These are phyloP conservation scores for Myopa tessellatipennis DNA, from an alignment of 2,888 invertebrate genomes.

Conservation along the genomic window DNA sequence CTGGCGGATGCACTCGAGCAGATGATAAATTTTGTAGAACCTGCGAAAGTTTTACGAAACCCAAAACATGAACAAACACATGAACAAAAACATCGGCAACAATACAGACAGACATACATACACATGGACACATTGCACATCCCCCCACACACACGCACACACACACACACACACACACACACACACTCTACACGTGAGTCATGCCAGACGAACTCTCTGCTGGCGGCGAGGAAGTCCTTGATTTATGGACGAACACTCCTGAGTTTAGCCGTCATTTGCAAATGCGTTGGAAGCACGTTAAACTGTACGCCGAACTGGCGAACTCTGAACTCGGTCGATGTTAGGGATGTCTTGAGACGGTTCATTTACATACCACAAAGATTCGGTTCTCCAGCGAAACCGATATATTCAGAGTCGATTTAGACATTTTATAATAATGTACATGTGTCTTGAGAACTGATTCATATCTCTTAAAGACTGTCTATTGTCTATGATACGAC, in stretches of 20 bases:
- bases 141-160: slow-evolving; percentile 22
- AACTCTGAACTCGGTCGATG: neutral
- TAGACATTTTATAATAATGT: too few relatives aligned
- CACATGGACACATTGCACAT: slow-evolving; percentile 12
- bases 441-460: too few relatives aligned
- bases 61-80: neutral
- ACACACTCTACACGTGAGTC: neutral
- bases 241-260: slow-evolving; percentile 22
- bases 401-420: too few relatives aligned
- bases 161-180: slow-evolving; percentile 27
- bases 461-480: too few relatives aligned
- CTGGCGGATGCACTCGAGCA: slow-evolving; percentile 38
- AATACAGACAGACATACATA: slow-evolving; percentile 11
- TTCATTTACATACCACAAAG: too few relatives aligned
- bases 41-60: slow-evolving; percentile 32
- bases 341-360: neutral
- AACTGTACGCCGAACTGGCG: neutral
- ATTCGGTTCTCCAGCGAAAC: too few relatives aligned
- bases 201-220: neutral
- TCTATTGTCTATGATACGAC: too few relatives aligned
- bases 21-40: slow-evolving; percentile 34
- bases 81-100: too few relatives aligned
- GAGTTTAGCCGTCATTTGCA: slow-evolving; percentile 33
- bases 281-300: slow-evolving; percentile 44
- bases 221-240: slow-evolving; percentile 25